Percentiles rank a stretch among this genome's conserved stretches.
Evolutionary conservation across 2,888 invertebrate species (phyloP).

Genomic region (Machimus atricapillus): DNA sequence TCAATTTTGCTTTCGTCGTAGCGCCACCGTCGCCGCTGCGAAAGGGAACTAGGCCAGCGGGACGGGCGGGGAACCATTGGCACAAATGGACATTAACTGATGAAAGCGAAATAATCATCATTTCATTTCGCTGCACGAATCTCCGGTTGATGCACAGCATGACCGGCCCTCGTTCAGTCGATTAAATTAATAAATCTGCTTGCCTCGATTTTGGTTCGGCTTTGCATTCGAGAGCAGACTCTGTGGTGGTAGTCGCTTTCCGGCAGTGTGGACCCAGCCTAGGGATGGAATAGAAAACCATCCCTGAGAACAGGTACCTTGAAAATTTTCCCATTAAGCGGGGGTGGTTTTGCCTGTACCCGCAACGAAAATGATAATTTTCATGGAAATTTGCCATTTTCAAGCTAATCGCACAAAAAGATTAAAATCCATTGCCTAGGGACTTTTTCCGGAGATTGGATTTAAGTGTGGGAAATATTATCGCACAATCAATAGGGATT

Average conservation of each 20-base stretch:
- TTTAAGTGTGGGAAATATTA: background rate
- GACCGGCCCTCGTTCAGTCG: background rate
- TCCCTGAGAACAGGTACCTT: background rate
- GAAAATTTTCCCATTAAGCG: background rate
- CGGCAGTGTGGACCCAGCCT: background rate
- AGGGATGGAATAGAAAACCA: background rate
- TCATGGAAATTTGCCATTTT: background rate
- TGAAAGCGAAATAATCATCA: constrained; percentile 21
- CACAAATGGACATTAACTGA: background rate
- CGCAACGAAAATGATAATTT: background rate
- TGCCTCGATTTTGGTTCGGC: background rate
- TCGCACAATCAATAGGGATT: background rate
- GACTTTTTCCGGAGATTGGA: background rate
- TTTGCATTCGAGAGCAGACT: background rate
- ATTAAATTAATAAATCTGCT: constrained; percentile 15
- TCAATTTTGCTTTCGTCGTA: background rate
- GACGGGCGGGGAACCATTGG: background rate
- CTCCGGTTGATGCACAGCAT: background rate
- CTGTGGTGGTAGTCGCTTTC: background rate
- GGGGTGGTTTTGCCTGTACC: background rate
- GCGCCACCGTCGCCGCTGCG: background rate
- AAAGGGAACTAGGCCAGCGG: background rate
- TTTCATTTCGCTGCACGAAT: constrained; percentile 9
- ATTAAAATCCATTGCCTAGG: background rate
- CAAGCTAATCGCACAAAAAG: background rate